A percentile compares a stretch with the other conserved stretches of the same genome.
Evolutionary conservation across 1,140 invertebrate genomes (phyloP).

Genomic region (Whitmania pigra): DNA sequence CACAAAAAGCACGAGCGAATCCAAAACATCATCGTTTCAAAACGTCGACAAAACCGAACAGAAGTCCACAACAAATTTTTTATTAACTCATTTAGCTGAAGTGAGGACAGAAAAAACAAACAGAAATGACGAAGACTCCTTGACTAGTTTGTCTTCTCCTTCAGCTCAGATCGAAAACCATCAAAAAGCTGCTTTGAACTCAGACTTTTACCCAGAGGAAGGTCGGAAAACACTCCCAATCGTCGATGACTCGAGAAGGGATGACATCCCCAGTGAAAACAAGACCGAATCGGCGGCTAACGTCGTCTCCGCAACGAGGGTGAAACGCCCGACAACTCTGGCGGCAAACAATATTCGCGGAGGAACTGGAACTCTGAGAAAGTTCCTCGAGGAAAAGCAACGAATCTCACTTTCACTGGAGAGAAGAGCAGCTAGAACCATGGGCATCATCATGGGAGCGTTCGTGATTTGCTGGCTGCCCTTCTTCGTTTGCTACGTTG

Average conservation of each 20-base stretch:
- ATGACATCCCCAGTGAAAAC: too few species aligned
- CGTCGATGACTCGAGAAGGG: too few species aligned
- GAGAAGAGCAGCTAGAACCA: slow-evolving; percentile 50
- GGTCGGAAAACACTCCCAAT: too few species aligned
- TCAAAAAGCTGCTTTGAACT: background rate
- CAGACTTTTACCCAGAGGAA: too few species aligned
- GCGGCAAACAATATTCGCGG: background rate
- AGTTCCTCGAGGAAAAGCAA: slow-evolving; percentile 73
- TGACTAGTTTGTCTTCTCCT: background rate
- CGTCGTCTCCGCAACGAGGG: background rate
- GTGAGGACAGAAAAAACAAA: slow-evolving; percentile 32
- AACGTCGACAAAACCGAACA: too few species aligned
- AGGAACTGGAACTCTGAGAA: slow-evolving; percentile 27
- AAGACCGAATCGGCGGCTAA: background rate
- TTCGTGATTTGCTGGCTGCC: slow-evolving; percentile 52
- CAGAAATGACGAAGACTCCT: slow-evolving; percentile 32
- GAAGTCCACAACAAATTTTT: background rate
- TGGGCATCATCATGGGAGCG: slow-evolving; percentile 50
- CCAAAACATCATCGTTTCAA: too few species aligned
- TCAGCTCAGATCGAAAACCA: background rate
- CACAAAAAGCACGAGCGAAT: too few species aligned
- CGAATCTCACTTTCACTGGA: slow-evolving; percentile 80
- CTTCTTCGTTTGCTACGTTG: slow-evolving; percentile 43
- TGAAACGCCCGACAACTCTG: background rate
- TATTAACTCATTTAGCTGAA: slow-evolving; percentile 29